phyloP scores from a whole-genome alignment of 2,888 invertebrate genomes.

The Nomada fabriciana region DNA sequence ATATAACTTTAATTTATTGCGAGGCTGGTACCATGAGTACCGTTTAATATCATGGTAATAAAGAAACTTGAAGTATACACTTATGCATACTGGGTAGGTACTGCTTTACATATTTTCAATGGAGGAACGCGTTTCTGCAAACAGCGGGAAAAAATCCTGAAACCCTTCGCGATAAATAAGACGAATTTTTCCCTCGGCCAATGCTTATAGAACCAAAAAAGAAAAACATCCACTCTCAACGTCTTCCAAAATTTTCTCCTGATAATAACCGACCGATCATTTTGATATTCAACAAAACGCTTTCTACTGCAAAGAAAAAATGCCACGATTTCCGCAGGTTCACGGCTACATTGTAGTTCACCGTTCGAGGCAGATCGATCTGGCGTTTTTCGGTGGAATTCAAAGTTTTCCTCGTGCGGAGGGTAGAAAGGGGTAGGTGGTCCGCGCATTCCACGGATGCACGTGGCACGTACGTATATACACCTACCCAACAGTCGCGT shows the following conservation, averaged over 20 bases:
- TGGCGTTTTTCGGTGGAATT: constrained; percentile 25
- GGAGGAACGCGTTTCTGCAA: not conserved
- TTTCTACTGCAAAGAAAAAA: not conserved
- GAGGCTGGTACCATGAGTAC: not conserved
- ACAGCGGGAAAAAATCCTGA: not conserved
- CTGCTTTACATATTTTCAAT: constrained; percentile 23
- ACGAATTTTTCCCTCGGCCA: not conserved
- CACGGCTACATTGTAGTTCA: not conserved
- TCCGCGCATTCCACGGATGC: constrained; percentile 57
- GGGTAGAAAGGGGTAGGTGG: constrained; percentile 17
- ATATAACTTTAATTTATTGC: constrained; percentile 12
- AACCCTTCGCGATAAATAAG: not conserved
- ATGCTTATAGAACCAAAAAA: too few species aligned
- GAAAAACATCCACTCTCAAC: not conserved
- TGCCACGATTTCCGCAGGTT: constrained; percentile 1
- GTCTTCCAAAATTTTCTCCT: not conserved
- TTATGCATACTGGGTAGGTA: constrained; percentile 14
- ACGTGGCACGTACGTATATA: constrained; percentile 65
- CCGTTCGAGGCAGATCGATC: not conserved
- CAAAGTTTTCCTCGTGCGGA: constrained; percentile 21
- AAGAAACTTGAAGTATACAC: constrained; percentile 19
- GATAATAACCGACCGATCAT: too few species aligned
- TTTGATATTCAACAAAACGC: too few species aligned
- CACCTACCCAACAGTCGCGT: constrained; percentile 66
- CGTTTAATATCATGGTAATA: constrained; percentile 32